Percentiles rank a stretch among this genome's conserved stretches.
phyloP scores from a whole-genome alignment of 2,113 vertebrate species.

The Microtus montanus region DNA sequence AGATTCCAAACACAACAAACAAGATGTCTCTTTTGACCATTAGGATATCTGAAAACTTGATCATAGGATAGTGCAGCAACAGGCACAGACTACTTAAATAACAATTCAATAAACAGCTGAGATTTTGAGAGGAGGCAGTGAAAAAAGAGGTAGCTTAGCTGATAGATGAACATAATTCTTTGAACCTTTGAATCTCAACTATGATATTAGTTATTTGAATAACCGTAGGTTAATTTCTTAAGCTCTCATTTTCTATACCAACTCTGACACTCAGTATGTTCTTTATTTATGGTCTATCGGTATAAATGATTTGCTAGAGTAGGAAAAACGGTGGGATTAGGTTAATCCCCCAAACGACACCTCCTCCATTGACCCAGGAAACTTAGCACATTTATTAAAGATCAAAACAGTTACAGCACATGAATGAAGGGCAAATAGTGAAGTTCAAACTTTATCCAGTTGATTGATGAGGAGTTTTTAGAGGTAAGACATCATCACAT shows the following conservation, averaged over 20 bases:
- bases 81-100: background rate
- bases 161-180: background rate
- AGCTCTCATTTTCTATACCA: background rate
- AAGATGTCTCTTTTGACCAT: background rate
- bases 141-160: background rate
- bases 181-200: background rate
- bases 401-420: background rate
- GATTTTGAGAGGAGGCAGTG: background rate
- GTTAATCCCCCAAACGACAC: background rate
- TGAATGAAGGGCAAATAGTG: background rate
- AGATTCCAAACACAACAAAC: constrained; percentile 21
- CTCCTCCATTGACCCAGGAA: background rate
- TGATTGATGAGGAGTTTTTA: background rate
- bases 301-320: background rate
- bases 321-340: background rate
- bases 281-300: background rate
- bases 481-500: background rate
- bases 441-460: background rate
- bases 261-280: background rate
- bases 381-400: constrained; percentile 6
- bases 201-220: background rate
- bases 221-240: background rate
- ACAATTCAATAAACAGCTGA: background rate
- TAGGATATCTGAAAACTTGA: background rate
- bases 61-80: background rate